Conservation (phyloP, 2,113 vertebrate genomes). For the Cyanistes caeruleus region DNA sequence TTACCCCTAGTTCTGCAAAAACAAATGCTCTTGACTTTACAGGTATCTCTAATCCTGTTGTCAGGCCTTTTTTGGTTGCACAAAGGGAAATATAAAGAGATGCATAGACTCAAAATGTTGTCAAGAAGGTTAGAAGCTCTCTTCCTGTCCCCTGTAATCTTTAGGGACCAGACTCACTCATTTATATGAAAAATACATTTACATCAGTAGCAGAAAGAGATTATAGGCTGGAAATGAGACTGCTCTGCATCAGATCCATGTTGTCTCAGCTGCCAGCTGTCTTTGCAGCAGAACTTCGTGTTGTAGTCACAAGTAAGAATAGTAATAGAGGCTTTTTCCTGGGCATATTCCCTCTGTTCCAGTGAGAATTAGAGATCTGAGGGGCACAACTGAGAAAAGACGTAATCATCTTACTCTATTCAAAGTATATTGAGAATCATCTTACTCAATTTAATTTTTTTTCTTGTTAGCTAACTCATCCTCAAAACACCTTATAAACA, state of each 20-base stretch:
- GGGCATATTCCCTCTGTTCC: neutral
- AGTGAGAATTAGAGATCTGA: neutral
- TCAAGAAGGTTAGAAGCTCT: neutral
- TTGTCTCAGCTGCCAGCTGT: neutral
- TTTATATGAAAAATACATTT: neutral
- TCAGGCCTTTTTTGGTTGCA: neutral
- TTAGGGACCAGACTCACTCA: neutral
- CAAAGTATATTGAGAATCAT: neutral
- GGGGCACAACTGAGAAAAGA: neutral
- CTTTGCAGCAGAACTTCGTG: neutral
- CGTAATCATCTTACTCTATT: neutral
- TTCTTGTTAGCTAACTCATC: neutral
- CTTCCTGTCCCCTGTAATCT: neutral
- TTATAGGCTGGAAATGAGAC: neutral
- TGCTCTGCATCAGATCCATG: fast-evolving
- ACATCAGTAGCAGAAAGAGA: neutral
- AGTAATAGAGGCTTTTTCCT: neutral
- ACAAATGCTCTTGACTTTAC: neutral
- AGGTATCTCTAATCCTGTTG: neutral
- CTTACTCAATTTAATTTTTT: neutral
- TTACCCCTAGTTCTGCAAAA: neutral
- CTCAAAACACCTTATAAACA: neutral
- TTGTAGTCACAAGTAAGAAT: neutral
- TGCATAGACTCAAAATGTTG: neutral
- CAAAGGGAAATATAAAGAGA: neutral